Conservation (phyloP, 1,140 invertebrate genomes). For the Cyclina sinensis region DNA sequence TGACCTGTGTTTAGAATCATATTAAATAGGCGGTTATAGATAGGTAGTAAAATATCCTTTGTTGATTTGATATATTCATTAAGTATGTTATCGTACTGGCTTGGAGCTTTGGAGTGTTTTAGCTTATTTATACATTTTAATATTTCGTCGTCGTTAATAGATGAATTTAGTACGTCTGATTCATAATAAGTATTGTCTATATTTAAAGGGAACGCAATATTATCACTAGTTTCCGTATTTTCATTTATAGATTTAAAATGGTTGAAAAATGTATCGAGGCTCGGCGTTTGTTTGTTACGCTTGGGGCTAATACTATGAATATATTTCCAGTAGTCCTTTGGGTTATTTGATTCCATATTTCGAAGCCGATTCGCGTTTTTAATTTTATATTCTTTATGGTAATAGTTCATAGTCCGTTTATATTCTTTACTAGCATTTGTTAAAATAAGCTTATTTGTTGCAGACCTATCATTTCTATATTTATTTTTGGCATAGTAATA, state of each 20-base stretch:
- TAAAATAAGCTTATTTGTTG: not conserved
- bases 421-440: not conserved
- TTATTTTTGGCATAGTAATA: not conserved
- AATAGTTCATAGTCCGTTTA: not conserved
- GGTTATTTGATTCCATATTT: not conserved
- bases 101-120: not conserved
- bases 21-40: too few species aligned
- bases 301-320: not conserved
- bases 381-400: not conserved
- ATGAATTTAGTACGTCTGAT: not conserved
- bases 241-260: too few species aligned
- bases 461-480: not conserved
- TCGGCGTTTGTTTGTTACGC: not conserved
- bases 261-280: not conserved
- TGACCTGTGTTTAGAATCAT: not conserved
- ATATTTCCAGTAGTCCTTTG: not conserved
- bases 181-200: not conserved
- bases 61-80: not conserved
- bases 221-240: not conserved
- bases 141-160: not conserved
- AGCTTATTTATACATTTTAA: not conserved
- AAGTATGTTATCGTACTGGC: not conserved
- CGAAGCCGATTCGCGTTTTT: not conserved
- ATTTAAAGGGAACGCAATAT: not conserved
- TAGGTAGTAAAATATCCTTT: too few species aligned